Percentiles rank a stretch among this genome's conserved stretches.
Evolutionary conservation across 2,888 invertebrate species (phyloP).

Genomic region (Aleiodes alternator): DNA sequence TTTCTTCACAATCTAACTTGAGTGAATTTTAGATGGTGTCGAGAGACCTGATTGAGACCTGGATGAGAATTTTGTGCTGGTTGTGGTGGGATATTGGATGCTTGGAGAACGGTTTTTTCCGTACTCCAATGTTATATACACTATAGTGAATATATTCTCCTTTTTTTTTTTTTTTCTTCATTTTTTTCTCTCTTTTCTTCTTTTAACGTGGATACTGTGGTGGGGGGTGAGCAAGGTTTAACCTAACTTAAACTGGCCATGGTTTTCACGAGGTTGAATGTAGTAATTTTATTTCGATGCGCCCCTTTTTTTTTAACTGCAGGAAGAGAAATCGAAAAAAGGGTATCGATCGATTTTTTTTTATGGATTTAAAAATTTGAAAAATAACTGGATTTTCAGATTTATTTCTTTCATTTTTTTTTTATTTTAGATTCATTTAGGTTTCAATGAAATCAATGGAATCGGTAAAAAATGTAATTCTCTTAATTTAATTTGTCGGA

Average conservation of each 20-base stretch:
- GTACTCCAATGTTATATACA: conserved; percentile 29
- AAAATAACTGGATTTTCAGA: no score
- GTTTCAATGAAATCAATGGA: no score
- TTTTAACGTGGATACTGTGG: conserved; percentile 2
- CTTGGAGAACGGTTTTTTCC: conserved; percentile 31
- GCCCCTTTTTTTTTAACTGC: no score
- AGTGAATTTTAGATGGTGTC: not conserved
- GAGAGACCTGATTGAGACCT: conserved; percentile 33
- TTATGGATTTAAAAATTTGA: no score
- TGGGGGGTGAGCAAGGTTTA: conserved; percentile 18
- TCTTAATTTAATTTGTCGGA: no score
- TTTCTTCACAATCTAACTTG: not conserved
- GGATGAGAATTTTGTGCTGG: not conserved
- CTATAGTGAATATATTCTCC: conserved; percentile 14
- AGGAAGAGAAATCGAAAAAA: no score
- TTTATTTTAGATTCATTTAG: no score
- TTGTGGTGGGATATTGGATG: conserved; percentile 27
- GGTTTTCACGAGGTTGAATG: conserved; percentile 34
- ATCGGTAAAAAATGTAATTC: no score
- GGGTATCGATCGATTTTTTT: no score
- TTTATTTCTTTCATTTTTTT: no score
- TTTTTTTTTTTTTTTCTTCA: conserved; percentile 1
- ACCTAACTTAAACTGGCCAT: conserved; percentile 36
- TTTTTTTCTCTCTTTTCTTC: not conserved
- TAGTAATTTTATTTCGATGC: no score